Evolutionary conservation across 2,888 invertebrate species (phyloP).

Genomic region (Mesodorylaimus sp.): DNA sequence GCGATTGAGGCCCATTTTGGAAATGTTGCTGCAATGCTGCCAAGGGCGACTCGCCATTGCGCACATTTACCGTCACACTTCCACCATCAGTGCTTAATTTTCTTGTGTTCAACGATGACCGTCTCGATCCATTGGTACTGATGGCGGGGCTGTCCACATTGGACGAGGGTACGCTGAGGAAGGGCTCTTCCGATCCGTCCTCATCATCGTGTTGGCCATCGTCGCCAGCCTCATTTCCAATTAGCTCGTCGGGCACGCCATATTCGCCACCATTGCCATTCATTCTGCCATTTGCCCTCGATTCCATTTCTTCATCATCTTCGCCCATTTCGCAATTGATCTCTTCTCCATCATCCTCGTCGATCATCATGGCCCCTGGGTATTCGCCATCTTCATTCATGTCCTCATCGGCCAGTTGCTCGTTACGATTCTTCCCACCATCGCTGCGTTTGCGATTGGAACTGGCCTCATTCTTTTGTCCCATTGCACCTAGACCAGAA

Average conservation of each 20-base stretch:
- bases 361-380: background rate
- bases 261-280: background rate
- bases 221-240: background rate
- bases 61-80: no score
- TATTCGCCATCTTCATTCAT: background rate
- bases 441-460: background rate
- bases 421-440: no score
- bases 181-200: background rate
- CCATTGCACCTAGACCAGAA: background rate
- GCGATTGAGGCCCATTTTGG: background rate
- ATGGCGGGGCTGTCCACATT: background rate
- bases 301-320: no score
- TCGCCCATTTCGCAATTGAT: background rate
- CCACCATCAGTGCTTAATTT: no score
- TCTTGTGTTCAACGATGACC: no score
- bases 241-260: background rate
- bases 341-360: background rate
- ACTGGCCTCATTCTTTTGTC: background rate
- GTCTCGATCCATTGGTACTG: background rate
- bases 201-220: no score
- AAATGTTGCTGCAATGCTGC: conserved; percentile 2
- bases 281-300: no score
- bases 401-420: background rate
- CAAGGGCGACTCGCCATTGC: no score
- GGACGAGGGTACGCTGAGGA: background rate